Percentiles rank a stretch among this genome's conserved stretches.
Evolutionary conservation across 1,140 invertebrate genomes (phyloP).

Genomic region (Pachypsylla venusta): DNA sequence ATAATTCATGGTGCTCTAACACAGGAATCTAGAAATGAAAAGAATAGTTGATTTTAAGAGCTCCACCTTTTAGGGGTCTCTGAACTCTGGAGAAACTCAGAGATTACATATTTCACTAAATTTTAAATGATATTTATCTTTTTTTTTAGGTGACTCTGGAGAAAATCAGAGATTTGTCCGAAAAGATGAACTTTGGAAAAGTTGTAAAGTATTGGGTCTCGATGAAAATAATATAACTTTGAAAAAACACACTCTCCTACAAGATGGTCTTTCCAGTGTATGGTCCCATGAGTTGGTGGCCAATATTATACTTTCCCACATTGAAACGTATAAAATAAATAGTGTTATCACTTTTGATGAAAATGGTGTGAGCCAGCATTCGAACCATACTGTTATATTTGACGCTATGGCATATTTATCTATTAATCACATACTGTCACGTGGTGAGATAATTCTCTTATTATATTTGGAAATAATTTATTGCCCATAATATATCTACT

Average conservation of each 20-base stretch:
- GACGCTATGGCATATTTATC: slow-evolving; percentile 59
- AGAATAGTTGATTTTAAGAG: too few species aligned
- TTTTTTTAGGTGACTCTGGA: slow-evolving; percentile 51
- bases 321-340: slow-evolving; percentile 60
- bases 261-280: slow-evolving; percentile 51
- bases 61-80: too few species aligned
- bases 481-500: too few species aligned
- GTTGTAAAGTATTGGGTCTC: slow-evolving; percentile 63
- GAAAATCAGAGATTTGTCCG: slow-evolving; percentile 44
- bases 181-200: slow-evolving; percentile 59
- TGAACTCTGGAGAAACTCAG: too few species aligned
- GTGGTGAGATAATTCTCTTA: slow-evolving; percentile 17
- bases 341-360: slow-evolving; percentile 84
- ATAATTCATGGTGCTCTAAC: too few species aligned
- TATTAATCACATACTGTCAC: slow-evolving; percentile 52
- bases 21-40: too few species aligned
- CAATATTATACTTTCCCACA: slow-evolving; percentile 49
- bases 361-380: slow-evolving; percentile 73
- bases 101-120: too few species aligned
- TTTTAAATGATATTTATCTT: too few species aligned
- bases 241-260: slow-evolving; percentile 38
- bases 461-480: too few species aligned
- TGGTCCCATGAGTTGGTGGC: slow-evolving; percentile 63
- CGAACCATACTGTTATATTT: slow-evolving; percentile 74
- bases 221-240: slow-evolving; percentile 55